Evolutionary conservation across 2,113 vertebrate species (phyloP), one percentile per base, ranked within the genome.

Genomic region (Delphinapterus leucas): DNA sequence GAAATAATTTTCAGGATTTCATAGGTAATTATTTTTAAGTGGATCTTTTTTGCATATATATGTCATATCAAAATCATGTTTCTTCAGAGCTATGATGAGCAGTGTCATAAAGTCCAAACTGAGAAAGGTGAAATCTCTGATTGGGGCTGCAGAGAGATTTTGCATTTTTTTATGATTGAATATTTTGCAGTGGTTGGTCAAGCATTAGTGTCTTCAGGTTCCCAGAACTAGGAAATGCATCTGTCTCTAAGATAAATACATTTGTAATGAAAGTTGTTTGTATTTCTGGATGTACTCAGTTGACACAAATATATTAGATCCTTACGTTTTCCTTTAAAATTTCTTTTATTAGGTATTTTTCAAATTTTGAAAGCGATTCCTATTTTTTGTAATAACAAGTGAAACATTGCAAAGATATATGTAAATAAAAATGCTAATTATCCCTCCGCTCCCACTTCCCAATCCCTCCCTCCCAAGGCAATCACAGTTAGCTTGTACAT

Each of bases 31-130:
- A 63, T 77, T 97, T 95, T 81, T 92, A 82, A 88, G 38, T 79
- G 31, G 12, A 23, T 90, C 55, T 93, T 84, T 77, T 96, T n/a
- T 94, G 53, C 70, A 83, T 86, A 21, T 82, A 38, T 67, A 20
- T 88, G 60, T 90, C 92, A 95, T 79, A 67, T 41, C 71, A 94
- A 88, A 90, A 83, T 61, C 85, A 93, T 65, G 36, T 96, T 95
- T 90, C 60, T 92, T 81, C 88, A 90, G 84, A 95, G 10, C 44
- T 90, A 2, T 18, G 25, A 83, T 79, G 31, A 95, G 17, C 65
- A 88, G 12, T 92, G 36, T 95, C 80, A 88, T 76, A 49, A 80
- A 65, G 13, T 96, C 76, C 38, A 83, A 70, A 73, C n/a, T 76
- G 23, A 65, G 53, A 77, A 67, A 92, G 33, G 53, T 89, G 17